A percentile compares a stretch with the other conserved stretches of the same genome.
Evolutionary conservation across 2,113 vertebrate species (phyloP).

Genomic region (Mormyrus lacerda): DNA sequence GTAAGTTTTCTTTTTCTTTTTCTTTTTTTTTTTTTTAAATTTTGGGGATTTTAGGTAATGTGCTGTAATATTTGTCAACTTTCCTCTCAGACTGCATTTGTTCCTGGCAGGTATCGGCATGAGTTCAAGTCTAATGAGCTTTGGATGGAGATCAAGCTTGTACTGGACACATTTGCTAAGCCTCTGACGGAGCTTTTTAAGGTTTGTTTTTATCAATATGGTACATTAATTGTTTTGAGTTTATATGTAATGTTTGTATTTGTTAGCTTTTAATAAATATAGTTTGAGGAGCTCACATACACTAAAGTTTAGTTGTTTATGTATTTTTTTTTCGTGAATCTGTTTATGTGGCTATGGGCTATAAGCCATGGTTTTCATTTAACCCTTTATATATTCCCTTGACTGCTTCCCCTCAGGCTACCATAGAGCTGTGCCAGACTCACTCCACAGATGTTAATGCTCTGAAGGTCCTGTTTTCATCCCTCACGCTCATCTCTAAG

Average conservation of each 20-base stretch:
- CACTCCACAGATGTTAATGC: constrained; percentile 85
- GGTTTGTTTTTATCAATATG: constrained; percentile 55
- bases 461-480: constrained; percentile 93
- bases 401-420: constrained; percentile 63
- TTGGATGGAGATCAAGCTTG: constrained; percentile 95
- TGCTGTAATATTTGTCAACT: background rate
- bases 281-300: background rate
- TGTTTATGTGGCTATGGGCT: background rate
- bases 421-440: constrained; percentile 92
- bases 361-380: background rate
- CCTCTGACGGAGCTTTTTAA: constrained; percentile 95
- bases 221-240: background rate
- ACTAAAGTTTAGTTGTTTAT: background rate
- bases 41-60: background rate
- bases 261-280: background rate
- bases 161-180: constrained; percentile 89
- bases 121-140: constrained; percentile 98
- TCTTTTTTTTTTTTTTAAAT: background rate
- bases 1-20: background rate
- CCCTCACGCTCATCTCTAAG: constrained; percentile 90
- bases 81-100: background rate
- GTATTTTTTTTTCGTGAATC: background rate
- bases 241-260: background rate
- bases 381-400: background rate
- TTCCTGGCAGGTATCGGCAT: constrained; percentile 79